These are phyloP conservation scores for Nephrotoma guestfalica DNA, from an alignment of 2,888 invertebrate genomes.

Conservation along the genomic window DNA sequence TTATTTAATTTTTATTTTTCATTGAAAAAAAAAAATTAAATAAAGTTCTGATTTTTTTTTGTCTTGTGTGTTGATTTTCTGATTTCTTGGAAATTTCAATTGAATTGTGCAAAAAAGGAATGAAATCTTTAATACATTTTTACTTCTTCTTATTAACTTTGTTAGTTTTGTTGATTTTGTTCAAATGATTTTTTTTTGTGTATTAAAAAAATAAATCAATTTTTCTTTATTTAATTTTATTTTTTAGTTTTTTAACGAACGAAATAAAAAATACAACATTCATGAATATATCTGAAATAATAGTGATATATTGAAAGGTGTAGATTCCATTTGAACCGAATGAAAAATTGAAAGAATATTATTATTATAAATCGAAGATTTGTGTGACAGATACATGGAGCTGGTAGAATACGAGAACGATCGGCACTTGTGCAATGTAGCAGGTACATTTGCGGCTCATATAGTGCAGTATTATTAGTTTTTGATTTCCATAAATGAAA, in stretches of 20 bases:
- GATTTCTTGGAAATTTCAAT: background rate
- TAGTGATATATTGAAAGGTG: background rate
- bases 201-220: background rate
- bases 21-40: background rate
- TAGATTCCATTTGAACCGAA: background rate
- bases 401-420: background rate
- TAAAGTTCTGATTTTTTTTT: background rate
- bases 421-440: background rate
- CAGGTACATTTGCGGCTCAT: background rate
- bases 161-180: background rate
- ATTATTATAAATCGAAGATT: background rate
- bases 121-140: background rate
- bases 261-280: background rate
- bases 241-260: background rate
- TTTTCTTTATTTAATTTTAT: background rate
- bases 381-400: background rate
- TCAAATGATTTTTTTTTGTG: background rate
- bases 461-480: too few species aligned
- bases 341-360: background rate
- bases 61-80: background rate
- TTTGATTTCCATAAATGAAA: too few species aligned
- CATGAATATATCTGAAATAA: background rate
- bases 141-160: background rate
- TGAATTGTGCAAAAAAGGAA: background rate
- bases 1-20: background rate